Evolutionary conservation across 1,140 invertebrate genomes (phyloP), one percentile per base, ranked within the genome.

Genomic region (Caerostris extrusa): DNA sequence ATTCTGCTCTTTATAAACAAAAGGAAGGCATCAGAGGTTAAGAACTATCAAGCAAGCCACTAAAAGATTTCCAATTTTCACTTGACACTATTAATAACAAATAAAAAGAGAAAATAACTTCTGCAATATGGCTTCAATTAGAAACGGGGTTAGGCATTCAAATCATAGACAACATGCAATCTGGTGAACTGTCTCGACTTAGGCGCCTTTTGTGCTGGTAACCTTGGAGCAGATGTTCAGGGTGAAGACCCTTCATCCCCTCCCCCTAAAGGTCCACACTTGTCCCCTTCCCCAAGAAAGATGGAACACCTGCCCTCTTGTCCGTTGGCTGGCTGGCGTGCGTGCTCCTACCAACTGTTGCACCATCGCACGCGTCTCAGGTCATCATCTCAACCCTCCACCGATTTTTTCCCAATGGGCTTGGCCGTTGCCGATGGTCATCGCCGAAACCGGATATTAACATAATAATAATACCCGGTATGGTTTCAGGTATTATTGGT

Each of bases 321-420:
- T 81, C 69, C 89, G 55, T 83, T 83, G 82, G 14, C 71, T 5
- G 71, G 85, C 85, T 64, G 85, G n/a, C 58, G 87, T 89, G 87
- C 61, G 61, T 67, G 61, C 61, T 67, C 3, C n/a, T 17, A 17
- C 61, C 61, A 89, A 89, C 87, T 64, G 87, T 89, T 53, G 71
- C 71, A 50, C 55, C 82, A 14, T 55, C n/a, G 71, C 61, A 67
- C 61, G 61, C 61, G 61, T 67, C 61, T 67, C 61, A 67, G 61
- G 61, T 64, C 61, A 64, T 64, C 14, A 17, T 12, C 61, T 17
- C 8, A 5, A 14, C 61, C 61, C 17, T n/a, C 3, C 12, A 17
- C 14, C 61, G 61, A 67, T 34, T 34, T 34, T 34, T 67, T 17
- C 61, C 17, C 61, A 67, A 67, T 67, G 61, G n/a, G n/a, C 61